Evolutionary conservation across 2,888 invertebrate genomes (phyloP), one percentile per base, ranked within the genome.

Genomic region (Phytoseiulus persimilis): DNA sequence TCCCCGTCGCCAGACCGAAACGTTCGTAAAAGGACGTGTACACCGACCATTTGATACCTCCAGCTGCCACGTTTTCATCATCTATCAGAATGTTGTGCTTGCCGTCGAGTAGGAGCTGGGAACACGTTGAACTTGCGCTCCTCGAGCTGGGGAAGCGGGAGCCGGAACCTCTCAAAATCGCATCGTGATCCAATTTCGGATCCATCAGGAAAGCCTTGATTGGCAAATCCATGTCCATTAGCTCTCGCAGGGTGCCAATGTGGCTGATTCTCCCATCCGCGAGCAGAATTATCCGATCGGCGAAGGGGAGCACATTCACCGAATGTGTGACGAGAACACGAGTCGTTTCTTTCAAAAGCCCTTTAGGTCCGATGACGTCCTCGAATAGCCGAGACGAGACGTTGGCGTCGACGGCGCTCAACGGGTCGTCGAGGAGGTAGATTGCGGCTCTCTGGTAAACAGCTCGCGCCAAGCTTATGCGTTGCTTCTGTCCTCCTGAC

Each of bases 361-460:
- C 94, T 5, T 94, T 94, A 0, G 96, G 95, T 65, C 98, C 97
- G 90, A 99, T 95, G 39, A 97, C 97, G 93, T 97, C 95, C 91
- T 98, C 96, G 92, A 99, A 99, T 92, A 99, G 97, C 92, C 98
- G 98, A 93, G 97, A 98, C 28, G 98, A 98, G 89, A 99, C 98
- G 93, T 99, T 98, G 46, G 97, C 95, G 93, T 99, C 99, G 0
- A 99, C 98, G 3, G 98, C 98, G 92, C 97, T 97, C 89, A 95
- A 92, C 0, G 99, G 98, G 94, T 99, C 99, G 92, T 99, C 99
- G 92, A 99, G 94, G 92, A 98, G 95, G 93, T 97, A 98, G 91
- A 97, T 94, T 92, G 98, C 97, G 0, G 96, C 95, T 93, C 97
- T 95, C 92, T 95, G 95, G 93, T 98, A 98, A 0, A 97, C 97